Evolutionary conservation across 2,113 vertebrate species (phyloP).

Genomic region (Cyprinus carpio): DNA sequence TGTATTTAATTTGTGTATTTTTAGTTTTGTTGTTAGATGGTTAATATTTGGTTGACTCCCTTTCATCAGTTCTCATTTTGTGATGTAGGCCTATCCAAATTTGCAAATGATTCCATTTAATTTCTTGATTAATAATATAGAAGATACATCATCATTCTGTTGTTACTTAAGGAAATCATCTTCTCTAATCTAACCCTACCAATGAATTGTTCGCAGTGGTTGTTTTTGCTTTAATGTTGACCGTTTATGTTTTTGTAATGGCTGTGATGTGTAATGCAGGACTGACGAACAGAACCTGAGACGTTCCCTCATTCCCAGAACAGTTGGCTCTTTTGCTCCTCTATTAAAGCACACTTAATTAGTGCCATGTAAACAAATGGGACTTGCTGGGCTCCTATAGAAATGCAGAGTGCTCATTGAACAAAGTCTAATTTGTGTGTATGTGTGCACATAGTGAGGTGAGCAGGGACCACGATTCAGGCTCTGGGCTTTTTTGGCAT

Average conservation of each 20-base stretch:
- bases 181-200: neutral
- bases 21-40: too few species aligned
- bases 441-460: slow-evolving; percentile 35
- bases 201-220: neutral
- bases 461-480: slow-evolving; percentile 11
- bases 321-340: slow-evolving; percentile 47
- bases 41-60: too few species aligned
- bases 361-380: slow-evolving; percentile 57
- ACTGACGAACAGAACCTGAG: slow-evolving; percentile 1
- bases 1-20: too few species aligned
- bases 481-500: slow-evolving; percentile 7
- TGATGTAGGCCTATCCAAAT: neutral
- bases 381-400: slow-evolving; percentile 48
- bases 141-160: neutral
- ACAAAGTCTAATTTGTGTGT: slow-evolving; percentile 42
- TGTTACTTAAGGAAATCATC: neutral
- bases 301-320: slow-evolving; percentile 1
- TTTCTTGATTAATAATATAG: neutral
- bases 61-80: neutral
- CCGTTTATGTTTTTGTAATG: neutral
- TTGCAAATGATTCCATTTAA: neutral
- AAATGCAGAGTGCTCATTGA: slow-evolving; percentile 31
- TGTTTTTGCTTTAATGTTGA: neutral
- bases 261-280: neutral
- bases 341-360: slow-evolving; percentile 54